phyloP scores from a whole-genome alignment of 2,113 vertebrate species.

The Entelurus aequoreus region DNA sequence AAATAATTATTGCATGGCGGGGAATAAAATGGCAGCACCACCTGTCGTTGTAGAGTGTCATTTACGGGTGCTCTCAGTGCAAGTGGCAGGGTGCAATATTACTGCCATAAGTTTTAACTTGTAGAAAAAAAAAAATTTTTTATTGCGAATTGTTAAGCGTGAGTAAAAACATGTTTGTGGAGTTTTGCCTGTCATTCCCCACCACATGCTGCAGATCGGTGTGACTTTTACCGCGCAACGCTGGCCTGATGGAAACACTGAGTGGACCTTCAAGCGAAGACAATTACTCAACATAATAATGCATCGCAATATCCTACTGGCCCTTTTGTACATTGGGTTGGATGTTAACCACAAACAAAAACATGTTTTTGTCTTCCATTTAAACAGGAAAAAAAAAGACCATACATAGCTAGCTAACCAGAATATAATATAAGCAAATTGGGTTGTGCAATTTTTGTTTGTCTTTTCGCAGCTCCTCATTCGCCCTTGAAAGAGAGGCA shows the following conservation, averaged over 20 bases:
- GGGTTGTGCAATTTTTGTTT: constrained; percentile 10
- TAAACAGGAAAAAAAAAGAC: background rate
- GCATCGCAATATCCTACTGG: constrained; percentile 32
- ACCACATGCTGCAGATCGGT: too few species aligned
- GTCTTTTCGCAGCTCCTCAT: constrained; percentile 8
- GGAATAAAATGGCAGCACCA: too few species aligned
- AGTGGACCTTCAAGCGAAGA: constrained; percentile 16
- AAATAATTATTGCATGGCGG: too few species aligned
- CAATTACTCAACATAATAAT: constrained; percentile 15
- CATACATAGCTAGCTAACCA: constrained; percentile 13
- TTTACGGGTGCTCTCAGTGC: too few species aligned
- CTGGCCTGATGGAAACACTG: background rate
- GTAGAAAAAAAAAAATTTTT: too few species aligned
- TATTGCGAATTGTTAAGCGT: too few species aligned
- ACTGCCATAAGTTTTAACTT: too few species aligned
- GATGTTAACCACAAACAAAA: constrained; percentile 19
- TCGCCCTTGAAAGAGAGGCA: background rate
- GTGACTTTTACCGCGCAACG: too few species aligned
- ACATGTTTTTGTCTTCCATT: constrained; percentile 58
- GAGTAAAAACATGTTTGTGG: too few species aligned
- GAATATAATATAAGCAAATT: constrained; percentile 33
- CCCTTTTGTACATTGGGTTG: constrained; percentile 43
- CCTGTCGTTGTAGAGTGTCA: too few species aligned
- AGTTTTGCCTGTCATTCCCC: too few species aligned
- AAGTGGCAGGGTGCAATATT: too few species aligned